Evolutionary conservation across 2,113 vertebrate genomes (phyloP).

Genomic region (Microtus oregoni): DNA sequence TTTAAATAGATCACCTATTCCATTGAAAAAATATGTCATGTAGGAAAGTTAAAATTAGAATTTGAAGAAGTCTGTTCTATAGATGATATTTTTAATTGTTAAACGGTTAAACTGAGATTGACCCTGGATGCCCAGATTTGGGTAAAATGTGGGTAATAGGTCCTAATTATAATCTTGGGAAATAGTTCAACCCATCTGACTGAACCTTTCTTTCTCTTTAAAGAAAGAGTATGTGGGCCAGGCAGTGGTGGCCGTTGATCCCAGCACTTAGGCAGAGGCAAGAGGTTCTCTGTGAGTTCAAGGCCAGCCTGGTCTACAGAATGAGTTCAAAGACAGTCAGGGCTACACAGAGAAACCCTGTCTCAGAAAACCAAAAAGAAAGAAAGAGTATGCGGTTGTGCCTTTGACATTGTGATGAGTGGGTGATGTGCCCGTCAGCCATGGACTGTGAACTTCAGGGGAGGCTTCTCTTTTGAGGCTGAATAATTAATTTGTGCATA

Average conservation of each 20-base stretch:
- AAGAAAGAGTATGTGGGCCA: background rate
- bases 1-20: constrained; percentile 50
- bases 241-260: no score
- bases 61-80: constrained; percentile 29
- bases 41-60: constrained; percentile 46
- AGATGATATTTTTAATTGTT: background rate
- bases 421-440: background rate
- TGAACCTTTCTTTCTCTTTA: constrained; percentile 9
- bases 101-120: constrained; percentile 21
- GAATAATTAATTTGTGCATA: background rate
- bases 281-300: background rate
- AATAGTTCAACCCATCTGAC: background rate
- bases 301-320: background rate
- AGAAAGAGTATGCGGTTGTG: background rate
- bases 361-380: background rate
- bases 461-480: background rate
- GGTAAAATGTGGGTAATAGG: background rate
- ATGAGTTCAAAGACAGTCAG: no score
- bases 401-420: background rate
- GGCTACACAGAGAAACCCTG: no score
- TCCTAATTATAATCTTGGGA: constrained; percentile 1
- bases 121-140: background rate
- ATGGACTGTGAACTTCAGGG: background rate
- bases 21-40: background rate
- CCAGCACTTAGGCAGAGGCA: background rate